A percentile compares a stretch with the other conserved stretches of the same genome.
These are phyloP conservation scores for Sarcophaga carnaria DNA, from an alignment of 2,888 invertebrate genomes.

Conservation along the genomic window DNA sequence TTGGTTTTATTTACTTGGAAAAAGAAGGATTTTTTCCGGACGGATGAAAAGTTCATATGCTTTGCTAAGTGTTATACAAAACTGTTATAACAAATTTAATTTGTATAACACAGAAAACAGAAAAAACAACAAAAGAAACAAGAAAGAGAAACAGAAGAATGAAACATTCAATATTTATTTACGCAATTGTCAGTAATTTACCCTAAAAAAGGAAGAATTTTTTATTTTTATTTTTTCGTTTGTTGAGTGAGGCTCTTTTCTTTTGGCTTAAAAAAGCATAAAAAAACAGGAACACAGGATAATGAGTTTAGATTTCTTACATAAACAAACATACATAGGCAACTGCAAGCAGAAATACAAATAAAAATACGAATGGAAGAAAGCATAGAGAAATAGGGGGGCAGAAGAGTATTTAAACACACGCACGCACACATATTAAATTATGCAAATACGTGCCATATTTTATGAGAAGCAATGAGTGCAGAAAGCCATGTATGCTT, in stretches of 20 bases:
- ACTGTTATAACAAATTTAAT: background rate
- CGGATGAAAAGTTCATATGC: too few relatives aligned
- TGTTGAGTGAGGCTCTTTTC: too few relatives aligned
- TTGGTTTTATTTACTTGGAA: constrained; percentile 36
- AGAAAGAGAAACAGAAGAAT: background rate
- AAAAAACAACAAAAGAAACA: constrained; percentile 3
- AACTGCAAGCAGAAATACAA: background rate
- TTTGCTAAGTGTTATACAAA: background rate
- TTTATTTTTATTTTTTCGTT: background rate
- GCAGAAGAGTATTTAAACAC: background rate
- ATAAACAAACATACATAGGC: background rate
- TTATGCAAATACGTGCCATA: constrained; percentile 19
- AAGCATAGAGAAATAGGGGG: background rate
- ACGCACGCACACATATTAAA: background rate
- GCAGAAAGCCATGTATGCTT: background rate
- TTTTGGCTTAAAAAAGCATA: constrained; percentile 16
- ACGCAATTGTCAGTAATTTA: constrained; percentile 61
- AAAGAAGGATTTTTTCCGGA: background rate
- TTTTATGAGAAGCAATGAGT: background rate
- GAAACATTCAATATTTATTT: constrained; percentile 63
- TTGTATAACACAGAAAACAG: constrained; percentile 20
- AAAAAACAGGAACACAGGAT: constrained; percentile 11
- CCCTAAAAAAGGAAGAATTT: constrained; percentile 1
- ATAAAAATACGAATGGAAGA: background rate
- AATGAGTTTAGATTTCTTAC: constrained; percentile 45